A percentile compares a stretch with the other conserved stretches of the same genome.
phyloP scores from a whole-genome alignment of 2,888 invertebrate species.

The Dolichopus griseipennis region DNA sequence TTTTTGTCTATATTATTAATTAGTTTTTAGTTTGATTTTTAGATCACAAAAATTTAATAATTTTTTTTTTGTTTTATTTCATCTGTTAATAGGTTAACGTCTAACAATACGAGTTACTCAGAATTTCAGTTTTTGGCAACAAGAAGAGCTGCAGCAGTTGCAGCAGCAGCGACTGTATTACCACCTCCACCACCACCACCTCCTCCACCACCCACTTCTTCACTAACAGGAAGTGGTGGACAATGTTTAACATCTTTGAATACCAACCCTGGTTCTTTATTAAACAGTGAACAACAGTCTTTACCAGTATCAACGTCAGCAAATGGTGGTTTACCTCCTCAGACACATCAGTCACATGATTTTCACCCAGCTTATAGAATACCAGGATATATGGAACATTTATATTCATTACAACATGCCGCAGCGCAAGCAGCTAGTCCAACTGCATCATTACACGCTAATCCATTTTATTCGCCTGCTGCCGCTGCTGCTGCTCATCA shows the following conservation, averaged over 20 bases:
- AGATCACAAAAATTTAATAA: too few species aligned
- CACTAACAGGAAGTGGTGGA: slow-evolving; percentile 1
- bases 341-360: slow-evolving; percentile 48
- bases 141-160: slow-evolving; percentile 44
- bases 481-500: slow-evolving; percentile 45
- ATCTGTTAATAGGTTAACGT: not conserved
- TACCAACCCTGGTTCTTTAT: slow-evolving; percentile 18
- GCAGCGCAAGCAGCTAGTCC: slow-evolving; percentile 46
- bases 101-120: slow-evolving; percentile 34
- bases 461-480: slow-evolving; percentile 34
- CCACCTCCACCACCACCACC: slow-evolving; percentile 36
- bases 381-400: slow-evolving; percentile 68
- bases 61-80: not conserved
- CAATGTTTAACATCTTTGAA: slow-evolving; percentile 9
- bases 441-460: slow-evolving; percentile 62
- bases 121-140: slow-evolving; percentile 43
- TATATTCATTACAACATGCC: slow-evolving; percentile 63
- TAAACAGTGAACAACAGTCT: slow-evolving; percentile 27
- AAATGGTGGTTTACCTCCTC: slow-evolving; percentile 42
- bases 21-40: too few species aligned
- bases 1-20: too few species aligned
- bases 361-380: slow-evolving; percentile 62
- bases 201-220: slow-evolving; percentile 25
- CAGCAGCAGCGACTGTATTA: slow-evolving; percentile 44
- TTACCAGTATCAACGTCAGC: slow-evolving; percentile 7